A percentile compares a stretch with the other conserved stretches of the same genome.
phyloP scores from a whole-genome alignment of 1,140 invertebrate species.

The Odontomachus brunneus region DNA sequence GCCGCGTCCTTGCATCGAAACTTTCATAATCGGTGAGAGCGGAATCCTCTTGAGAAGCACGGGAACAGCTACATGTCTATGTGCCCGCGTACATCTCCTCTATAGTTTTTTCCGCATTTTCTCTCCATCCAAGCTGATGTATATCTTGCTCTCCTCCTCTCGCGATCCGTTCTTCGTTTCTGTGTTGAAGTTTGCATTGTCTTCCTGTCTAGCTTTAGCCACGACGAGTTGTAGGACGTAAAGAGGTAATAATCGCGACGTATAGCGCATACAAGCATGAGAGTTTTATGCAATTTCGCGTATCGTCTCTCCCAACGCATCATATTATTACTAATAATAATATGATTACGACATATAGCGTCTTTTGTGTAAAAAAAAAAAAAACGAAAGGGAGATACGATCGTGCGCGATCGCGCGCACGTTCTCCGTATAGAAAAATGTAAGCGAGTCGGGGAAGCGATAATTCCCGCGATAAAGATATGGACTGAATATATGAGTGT shows the following conservation, averaged over 20 bases:
- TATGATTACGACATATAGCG: too few relatives aligned
- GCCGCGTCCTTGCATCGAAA: conserved; percentile 77
- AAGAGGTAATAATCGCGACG: conserved; percentile 35
- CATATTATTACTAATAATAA: too few relatives aligned
- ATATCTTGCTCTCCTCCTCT: neutral
- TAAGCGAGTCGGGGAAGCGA: too few relatives aligned
- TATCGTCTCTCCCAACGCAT: neutral
- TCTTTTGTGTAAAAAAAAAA: too few relatives aligned
- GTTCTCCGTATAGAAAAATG: too few relatives aligned
- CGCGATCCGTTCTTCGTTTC: conserved; percentile 25
- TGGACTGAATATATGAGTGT: neutral
- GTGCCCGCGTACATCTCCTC: neutral
- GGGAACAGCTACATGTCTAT: conserved; percentile 45
- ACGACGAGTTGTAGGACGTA: neutral
- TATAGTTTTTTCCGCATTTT: conserved; percentile 10
- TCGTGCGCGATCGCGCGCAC: too few relatives aligned
- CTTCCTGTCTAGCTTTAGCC: conserved; percentile 5
- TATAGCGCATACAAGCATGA: conserved; percentile 34
- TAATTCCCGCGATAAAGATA: neutral
- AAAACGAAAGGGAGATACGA: too few relatives aligned
- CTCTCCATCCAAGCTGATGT: conserved; percentile 34
- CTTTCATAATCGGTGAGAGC: conserved; percentile 79
- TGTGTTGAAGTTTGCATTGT: conserved; percentile 43
- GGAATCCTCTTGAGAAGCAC: conserved; percentile 60
- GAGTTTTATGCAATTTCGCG: conserved; percentile 15